Percentiles rank a stretch among this genome's conserved stretches.
These are phyloP conservation scores for Lysandra bellargus DNA, from an alignment of 2,888 invertebrate genomes.

Conservation along the genomic window DNA sequence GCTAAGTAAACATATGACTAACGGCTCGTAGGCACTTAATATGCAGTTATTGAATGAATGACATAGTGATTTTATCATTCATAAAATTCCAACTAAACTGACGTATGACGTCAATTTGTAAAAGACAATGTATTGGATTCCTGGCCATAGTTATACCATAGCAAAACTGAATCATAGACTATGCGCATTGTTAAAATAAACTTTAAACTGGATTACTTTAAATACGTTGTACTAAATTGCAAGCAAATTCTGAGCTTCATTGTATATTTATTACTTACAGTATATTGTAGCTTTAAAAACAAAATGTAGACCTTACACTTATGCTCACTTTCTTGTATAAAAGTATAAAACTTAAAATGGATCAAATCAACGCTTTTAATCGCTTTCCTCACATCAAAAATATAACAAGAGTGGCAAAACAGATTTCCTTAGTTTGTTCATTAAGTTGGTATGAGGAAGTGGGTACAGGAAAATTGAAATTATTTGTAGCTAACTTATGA, in stretches of 20 bases:
- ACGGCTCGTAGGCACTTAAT: not conserved
- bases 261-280: too few relatives aligned
- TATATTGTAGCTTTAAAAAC: too few relatives aligned
- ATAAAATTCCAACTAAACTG: not conserved
- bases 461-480: conserved; percentile 39
- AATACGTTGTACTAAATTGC: too few relatives aligned
- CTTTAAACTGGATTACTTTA: too few relatives aligned
- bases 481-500: conserved; percentile 48
- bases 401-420: not conserved
- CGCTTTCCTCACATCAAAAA: not conserved
- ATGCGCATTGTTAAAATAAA: too few relatives aligned
- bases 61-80: conserved; percentile 1
- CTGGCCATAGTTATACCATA: not conserved
- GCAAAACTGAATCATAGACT: not conserved
- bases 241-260: too few relatives aligned
- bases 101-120: conserved; percentile 6
- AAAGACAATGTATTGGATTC: not conserved
- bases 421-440: conserved; percentile 14
- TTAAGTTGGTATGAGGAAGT: conserved; percentile 30
- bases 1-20: conserved; percentile 17
- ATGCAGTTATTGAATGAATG: conserved; percentile 26
- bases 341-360: not conserved
- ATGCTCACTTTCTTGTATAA: not conserved
- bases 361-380: not conserved
- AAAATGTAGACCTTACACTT: not conserved